Conservation (phyloP, 30 jellyfish, hydroid and myxozoan species). For the Hydractinia symbiolongicarpus region DNA sequence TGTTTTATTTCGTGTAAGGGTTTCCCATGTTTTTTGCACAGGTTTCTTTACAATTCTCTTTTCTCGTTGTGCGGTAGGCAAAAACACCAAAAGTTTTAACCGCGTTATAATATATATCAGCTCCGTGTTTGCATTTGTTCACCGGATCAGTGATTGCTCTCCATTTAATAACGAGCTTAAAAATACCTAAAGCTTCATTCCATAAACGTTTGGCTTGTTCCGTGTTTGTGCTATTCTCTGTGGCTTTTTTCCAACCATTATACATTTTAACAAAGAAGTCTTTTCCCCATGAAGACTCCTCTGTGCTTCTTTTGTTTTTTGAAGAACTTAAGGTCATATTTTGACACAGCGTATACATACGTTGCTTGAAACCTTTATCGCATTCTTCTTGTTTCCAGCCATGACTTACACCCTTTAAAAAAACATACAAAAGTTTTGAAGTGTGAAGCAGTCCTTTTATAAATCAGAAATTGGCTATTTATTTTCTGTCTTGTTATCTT, state of each 20-base stretch:
- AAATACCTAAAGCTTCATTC: not conserved
- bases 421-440: not conserved
- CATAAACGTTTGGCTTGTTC: not conserved
- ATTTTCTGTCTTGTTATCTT: too few relatives aligned
- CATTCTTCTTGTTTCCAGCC: slow-evolving; percentile 14
- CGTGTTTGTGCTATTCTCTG: slow-evolving; percentile 4
- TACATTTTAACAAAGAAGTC: not conserved
- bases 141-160: not conserved
- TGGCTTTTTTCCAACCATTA: slow-evolving; percentile 2
- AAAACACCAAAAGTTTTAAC: not conserved
- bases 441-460: too few relatives aligned
- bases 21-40: not conserved
- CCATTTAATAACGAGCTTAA: not conserved
- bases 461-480: too few relatives aligned
- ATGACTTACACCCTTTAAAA: not conserved
- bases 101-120: slow-evolving; percentile 7
- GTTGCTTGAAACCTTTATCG: not conserved
- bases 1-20: too few relatives aligned
- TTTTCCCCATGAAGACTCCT: not conserved
- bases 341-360: not conserved
- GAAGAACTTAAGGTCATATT: not conserved
- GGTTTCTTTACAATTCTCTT: not conserved
- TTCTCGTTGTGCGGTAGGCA: not conserved
- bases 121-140: not conserved
- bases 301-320: too few relatives aligned